phyloP scores from a whole-genome alignment of 2,113 vertebrate genomes.

The Illadopsis cleaveri region DNA sequence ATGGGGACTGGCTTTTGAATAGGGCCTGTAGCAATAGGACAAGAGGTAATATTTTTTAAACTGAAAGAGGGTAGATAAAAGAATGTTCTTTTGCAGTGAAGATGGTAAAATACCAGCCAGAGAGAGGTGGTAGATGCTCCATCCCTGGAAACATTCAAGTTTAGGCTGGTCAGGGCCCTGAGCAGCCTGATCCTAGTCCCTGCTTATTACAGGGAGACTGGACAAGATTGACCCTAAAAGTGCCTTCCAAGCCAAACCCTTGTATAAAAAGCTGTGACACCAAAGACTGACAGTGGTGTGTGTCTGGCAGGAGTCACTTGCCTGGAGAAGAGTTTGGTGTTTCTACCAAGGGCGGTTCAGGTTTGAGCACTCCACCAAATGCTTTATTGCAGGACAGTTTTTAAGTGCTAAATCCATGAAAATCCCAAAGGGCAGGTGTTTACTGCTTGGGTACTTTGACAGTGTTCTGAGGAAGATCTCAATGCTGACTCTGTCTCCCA shows the following conservation, averaged over 20 bases:
- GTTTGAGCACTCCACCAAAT: background rate
- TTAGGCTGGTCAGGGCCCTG: no score
- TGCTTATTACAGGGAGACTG: background rate
- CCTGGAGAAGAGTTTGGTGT: background rate
- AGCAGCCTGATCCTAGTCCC: background rate
- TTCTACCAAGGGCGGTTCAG: background rate
- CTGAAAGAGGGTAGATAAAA: accelerated
- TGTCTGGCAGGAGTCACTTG: background rate
- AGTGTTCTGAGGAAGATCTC: background rate
- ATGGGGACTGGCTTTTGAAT: background rate
- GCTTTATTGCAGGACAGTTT: background rate
- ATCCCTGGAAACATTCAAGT: no score
- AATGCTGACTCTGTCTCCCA: background rate
- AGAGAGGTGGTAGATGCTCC: background rate
- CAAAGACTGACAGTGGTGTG: background rate
- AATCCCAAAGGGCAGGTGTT: background rate
- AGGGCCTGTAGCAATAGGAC: no score
- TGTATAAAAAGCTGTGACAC: background rate
- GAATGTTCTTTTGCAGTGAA: accelerated
- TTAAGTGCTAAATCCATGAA: background rate
- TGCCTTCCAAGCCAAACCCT: background rate
- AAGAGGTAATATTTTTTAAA: no score
- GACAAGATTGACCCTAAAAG: background rate
- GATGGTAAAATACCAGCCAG: background rate
- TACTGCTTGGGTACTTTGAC: background rate